Evolutionary conservation across 2,888 invertebrate species (phyloP).

Genomic region (Drosophila kambysellisi): DNA sequence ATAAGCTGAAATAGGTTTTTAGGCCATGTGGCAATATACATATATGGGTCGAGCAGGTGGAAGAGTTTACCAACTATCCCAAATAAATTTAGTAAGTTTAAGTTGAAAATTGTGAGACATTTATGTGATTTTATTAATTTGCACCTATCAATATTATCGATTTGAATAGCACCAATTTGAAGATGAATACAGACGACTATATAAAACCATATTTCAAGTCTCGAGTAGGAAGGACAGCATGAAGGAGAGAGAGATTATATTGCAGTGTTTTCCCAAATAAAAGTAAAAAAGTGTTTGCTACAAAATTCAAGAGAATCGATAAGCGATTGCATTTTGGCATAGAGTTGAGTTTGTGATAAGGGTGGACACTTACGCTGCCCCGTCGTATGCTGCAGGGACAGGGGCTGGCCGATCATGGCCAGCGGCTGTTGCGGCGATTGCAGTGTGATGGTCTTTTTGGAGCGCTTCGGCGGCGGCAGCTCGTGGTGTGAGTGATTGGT

Average conservation of each 20-base stretch:
- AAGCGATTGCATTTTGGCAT: background rate
- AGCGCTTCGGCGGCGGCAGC: conserved; percentile 85
- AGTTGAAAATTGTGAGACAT: background rate
- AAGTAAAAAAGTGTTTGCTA: background rate
- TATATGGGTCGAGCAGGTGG: background rate
- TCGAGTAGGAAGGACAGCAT: background rate
- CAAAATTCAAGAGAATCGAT: background rate
- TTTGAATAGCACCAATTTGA: background rate
- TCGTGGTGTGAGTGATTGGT: conserved; percentile 85
- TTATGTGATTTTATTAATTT: background rate
- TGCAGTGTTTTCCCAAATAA: background rate
- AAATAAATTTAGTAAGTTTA: background rate
- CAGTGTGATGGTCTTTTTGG: conserved; percentile 82
- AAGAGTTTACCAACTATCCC: background rate
- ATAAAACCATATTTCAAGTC: background rate
- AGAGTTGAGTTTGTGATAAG: background rate
- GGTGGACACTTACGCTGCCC: conserved; percentile 81
- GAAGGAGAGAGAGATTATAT: background rate
- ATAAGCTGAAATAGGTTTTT: background rate
- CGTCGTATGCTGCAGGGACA: conserved; percentile 84
- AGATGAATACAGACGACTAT: background rate
- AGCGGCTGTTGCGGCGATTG: conserved; percentile 83
- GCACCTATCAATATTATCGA: background rate
- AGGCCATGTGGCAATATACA: background rate
- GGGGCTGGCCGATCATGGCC: conserved; percentile 84